Base-by-base conservation (phyloP, 37 sponge, comb jelly and placozoan species). In the Beroe forskalii region DNA sequence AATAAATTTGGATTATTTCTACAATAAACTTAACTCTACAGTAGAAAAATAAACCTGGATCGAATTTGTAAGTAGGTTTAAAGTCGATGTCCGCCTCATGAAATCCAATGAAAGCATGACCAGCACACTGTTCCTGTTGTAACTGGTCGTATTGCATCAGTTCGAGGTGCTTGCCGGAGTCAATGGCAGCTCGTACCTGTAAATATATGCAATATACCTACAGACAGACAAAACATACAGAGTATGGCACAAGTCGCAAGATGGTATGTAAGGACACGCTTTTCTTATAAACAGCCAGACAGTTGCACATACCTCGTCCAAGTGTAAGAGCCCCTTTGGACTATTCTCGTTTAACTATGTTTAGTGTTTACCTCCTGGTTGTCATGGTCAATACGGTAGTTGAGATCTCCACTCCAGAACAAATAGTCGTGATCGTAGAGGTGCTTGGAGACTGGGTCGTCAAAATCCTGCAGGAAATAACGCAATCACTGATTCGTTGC, bases 381-480 rank as follows among this genome's bases (percentile, higher is more conserved):
- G 12, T 30, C 75, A 32, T 30, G 75, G 19, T 89, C 41, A 17
- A 89, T 89, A 6, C 89, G n/a, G 62, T 89, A 89, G 33, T 89
- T 89, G 33, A 89, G 62, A 60, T 89, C 89, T 62, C 89, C 89
- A 8, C 41, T 19, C 89, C 89, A 89, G 12, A 89, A 43, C 19
- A 89, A 2, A 35, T 89, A 89, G 62, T 89, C 89, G 62, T 89
- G 89, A 35, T 72, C 75, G 40, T 72, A 72, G 39, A 72, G 30
- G 8, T 33, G 40, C 9, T 72, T 22, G 2, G 75, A 72, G 39
- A 38, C 1, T 1, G 75, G 37, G 75, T 72, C 75, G 37, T 37
- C 40, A 30, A 72, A 72, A 33, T 72, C 75, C 75, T 72, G 75
- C 3, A 63, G 25, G 23, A 63, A 63, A 55, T n/a, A n/a, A n/a